These are phyloP conservation scores for Lathronympha strigana DNA, from an alignment of 2,888 invertebrate species.

Conservation along the genomic window DNA sequence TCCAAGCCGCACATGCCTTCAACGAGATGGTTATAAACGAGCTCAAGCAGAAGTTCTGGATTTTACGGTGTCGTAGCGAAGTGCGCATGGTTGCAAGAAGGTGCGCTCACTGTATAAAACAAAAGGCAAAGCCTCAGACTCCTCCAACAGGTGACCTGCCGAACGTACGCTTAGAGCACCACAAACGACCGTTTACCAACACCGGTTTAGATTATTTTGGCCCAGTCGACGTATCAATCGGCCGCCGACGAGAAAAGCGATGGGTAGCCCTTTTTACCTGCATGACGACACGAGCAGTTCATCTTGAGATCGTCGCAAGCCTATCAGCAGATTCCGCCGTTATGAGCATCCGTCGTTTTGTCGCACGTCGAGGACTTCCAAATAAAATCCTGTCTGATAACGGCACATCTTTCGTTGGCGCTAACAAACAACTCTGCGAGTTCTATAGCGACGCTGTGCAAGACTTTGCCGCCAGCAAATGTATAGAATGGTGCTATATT, in stretches of 20 bases:
- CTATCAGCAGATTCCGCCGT: not conserved
- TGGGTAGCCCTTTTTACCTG: not conserved
- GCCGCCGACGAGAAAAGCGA: too few species aligned
- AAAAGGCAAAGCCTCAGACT: not conserved
- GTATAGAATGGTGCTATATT: not conserved
- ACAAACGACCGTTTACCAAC: too few species aligned
- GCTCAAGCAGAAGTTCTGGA: conserved; percentile 2
- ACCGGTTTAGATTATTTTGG: too few species aligned
- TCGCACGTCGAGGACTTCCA: not conserved
- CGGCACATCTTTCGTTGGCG: not conserved
- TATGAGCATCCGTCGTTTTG: not conserved
- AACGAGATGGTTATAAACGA: conserved; percentile 10
- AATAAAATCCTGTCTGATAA: not conserved
- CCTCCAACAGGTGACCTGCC: conserved; percentile 4
- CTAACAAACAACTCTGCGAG: not conserved
- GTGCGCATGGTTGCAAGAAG: conserved; percentile 1
- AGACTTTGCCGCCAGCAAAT: too few species aligned
- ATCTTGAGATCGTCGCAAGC: not conserved
- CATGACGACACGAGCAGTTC: too few species aligned
- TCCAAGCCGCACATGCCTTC: conserved; percentile 5
- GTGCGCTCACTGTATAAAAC: not conserved
- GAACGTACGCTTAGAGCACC: too few species aligned
- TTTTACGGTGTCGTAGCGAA: conserved; percentile 5
- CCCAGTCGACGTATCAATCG: too few species aligned
- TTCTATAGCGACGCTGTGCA: not conserved